Base-by-base conservation (phyloP, 1,140 invertebrate species). In the Cydia strobilella region DNA sequence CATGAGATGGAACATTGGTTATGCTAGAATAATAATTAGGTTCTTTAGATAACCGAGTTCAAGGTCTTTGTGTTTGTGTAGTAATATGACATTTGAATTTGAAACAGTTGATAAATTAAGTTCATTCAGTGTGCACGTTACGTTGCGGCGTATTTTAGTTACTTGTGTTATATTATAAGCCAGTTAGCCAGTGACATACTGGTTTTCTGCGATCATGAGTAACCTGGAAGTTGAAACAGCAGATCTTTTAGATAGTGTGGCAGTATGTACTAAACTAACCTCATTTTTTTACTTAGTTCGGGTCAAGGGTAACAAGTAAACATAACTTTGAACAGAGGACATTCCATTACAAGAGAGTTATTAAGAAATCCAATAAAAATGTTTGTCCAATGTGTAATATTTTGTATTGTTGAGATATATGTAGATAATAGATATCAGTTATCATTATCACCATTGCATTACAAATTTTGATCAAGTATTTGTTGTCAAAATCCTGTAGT, bases 211-310 rank as follows among this genome's bases (percentile, higher is more conserved):
- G 18, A 85, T 23, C 63, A 88, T 88, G 86, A 82, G 79, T 78
- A 82, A 85, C 72, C 82, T 86, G 79, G 69, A 86, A 83, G 81
- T 80, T 54, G 86, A 82, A 66, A 48, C 85, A 48, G 71, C 31
- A 25, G 86, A 87, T 63, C 76, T 84, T 62, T 77, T 86, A 62
- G 86, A 80, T 72, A 82, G 82, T 69, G 9, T 51, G 72, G 7
- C 13, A 35, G 31, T 39, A 35, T 10, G 31, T 35, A 39, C 35
- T 69, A 39, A 69, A 31, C 31, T 69, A 69, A 69, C n/a, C 31
- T 69, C 5, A 18, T 42, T 69, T 39, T 23, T 69, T 39, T 35
- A 69, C 23, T 69, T 69, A 69, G 65, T 39, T 69, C 7, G n/a
- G 6, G 65, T 69, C 65, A 69, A 69, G 35, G 65, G 65, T 35